Evolutionary conservation across 2,113 vertebrate genomes (phyloP).

Genomic region (Equus przewalskii): DNA sequence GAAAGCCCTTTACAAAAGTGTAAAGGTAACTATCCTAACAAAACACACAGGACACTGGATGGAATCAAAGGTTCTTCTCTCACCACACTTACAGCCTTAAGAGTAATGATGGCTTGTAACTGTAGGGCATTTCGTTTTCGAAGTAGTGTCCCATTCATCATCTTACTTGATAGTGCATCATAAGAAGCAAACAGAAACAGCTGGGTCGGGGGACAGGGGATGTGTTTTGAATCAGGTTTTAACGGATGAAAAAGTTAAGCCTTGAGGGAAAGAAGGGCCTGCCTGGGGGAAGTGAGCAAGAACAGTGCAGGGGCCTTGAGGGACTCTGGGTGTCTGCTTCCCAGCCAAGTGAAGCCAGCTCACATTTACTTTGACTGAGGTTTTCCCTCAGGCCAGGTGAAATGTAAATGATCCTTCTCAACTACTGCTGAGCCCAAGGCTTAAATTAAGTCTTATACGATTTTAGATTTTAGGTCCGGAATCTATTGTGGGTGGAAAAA

Average conservation of each 20-base stretch:
- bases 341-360: neutral
- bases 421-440: neutral
- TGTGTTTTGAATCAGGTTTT: neutral
- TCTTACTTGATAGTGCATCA: neutral
- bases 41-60: neutral
- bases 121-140: neutral
- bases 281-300: neutral
- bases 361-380: neutral
- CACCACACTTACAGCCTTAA: neutral
- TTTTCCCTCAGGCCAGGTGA: neutral
- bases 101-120: fast-evolving
- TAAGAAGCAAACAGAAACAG: neutral
- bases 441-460: slow-evolving; percentile 28
- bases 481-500: neutral
- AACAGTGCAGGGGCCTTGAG: neutral
- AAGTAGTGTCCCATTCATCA: neutral
- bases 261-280: neutral
- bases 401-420: neutral
- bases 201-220: neutral
- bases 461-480: slow-evolving; percentile 44
- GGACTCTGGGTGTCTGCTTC: neutral
- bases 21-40: neutral
- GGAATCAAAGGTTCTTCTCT: neutral
- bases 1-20: neutral
- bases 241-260: neutral